Base-by-base conservation (phyloP, 1,140 invertebrate genomes). In the Idris sp. region DNA sequence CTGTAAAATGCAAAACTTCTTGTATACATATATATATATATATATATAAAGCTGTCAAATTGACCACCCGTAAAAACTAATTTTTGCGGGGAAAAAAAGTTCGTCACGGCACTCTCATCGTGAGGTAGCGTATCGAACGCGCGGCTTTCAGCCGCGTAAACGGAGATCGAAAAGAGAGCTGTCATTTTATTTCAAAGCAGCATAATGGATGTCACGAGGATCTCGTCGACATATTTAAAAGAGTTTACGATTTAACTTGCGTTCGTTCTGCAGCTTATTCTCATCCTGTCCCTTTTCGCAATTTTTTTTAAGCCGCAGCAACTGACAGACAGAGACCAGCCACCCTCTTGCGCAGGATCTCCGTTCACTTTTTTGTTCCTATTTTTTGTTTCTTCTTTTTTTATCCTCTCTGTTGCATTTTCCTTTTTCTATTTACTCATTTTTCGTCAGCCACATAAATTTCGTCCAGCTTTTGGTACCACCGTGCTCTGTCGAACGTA, bases 401-500 rank as follows among this genome's bases (percentile, higher is more conserved):
- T n/a, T n/a, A n/a, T n/a, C 25, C 30, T 19, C 56, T 58, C 56
- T 71, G 64, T 61, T 46, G 56, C 67, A 46, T 69, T 67, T 59
- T 69, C 59, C 54, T 80, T 76, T 76, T 61, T 81, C 54, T 54
- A 67, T 68, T 74, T 74, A 74, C 64, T 78, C 76, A 76, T 80
- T 79, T 77, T 77, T 76, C 69, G 51, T 72, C 74, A 79, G 80
- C 77, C 78, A 79, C 82, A 84, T 84, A 84, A 84, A 84, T 83
- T 83, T 82, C 71, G 77, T 64, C 75, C 64, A 79, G 77, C 78
- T 83, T 76, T 72, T 76, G 80, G 78, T 84, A 80, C 77, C 73
- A 64, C 43, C 74, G 62, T 49, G 59, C 79, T 81, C 77, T 80
- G 78, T 78, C 75, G 79, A 83, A 83, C 78, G 81, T 82, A 84